Base-by-base conservation (phyloP, 2,797 vertebrate species). In the Gallirallus australis region DNA sequence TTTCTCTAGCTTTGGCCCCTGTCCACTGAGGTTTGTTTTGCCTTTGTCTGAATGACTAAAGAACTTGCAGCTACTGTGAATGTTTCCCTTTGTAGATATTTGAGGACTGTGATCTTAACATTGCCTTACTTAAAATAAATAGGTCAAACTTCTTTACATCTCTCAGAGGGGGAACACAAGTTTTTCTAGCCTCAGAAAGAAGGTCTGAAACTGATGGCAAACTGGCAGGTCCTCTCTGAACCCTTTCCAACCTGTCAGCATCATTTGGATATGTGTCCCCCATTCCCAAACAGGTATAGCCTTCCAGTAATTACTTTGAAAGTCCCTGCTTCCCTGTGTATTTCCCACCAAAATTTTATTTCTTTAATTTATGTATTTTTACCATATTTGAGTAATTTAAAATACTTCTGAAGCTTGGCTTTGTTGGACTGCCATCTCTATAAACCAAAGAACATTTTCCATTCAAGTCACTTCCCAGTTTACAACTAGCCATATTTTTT, bases 251-350 rank as follows among this genome's bases (percentile, higher is more conserved):
- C n/a, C 13, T 40, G 35, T 60, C 28, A 40, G 40, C 54, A 52
- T 27, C 33, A 53, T n/a, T 53, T 73, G 28, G 33, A 35, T 28
- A 31, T 24, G 19, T 48, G 50, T 20, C 11, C 6, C 24, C 27
- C 0, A 0, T 24, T 11, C 27, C 23, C 5, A 18, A 47, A 72
- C 0, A 0, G 14, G 14, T 64, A 9, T 11, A 37, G 31, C 60
- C 42, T 83, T 72, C 31, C 60, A 64, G 33, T 39, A 40, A 45
- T 64, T 60, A 48, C 25, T 68, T 47, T 19, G 31, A 66, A 69
- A 30, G 30, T 42, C 25, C 9, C 52, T 7, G 4, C 42, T 76
- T 77, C 37, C 68, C 40, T 37, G 20, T 15, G 15, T 66, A n/a
- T 45, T 57, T 47, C 77, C 50, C 50, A 31, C 15, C 18, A 89